Evolutionary conservation across 2,113 vertebrate species (phyloP), one percentile per base, ranked within the genome.

Genomic region (Chamaetylas fuelleborni): DNA sequence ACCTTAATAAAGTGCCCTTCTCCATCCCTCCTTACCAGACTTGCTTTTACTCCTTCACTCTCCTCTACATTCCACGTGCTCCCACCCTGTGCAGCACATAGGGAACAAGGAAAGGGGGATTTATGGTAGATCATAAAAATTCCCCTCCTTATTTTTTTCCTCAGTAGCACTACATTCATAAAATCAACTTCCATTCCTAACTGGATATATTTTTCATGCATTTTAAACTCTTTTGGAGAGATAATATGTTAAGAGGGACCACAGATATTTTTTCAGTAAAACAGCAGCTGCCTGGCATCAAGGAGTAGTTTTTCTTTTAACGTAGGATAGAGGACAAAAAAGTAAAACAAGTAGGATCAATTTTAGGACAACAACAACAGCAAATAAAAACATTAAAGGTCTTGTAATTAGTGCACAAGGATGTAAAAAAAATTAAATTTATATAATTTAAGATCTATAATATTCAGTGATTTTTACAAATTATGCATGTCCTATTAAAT

Each of bases 81-180:
- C 13, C 6, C 2, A n/a, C 19, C 8, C 16, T 6, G 3, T 6
- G 1, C 31, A 77, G 8, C n/a, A 54, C 28, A 64, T 3, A 48
- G 12, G 5, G 6, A 13, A 26, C 12, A 24, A 20, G 33, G 9
- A 56, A 47, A 28, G 5, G 33, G 12, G 12, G 8, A 6, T 8
- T 53, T 73, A 38, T 3, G 4, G 31, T 20, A 60, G 6, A n/a
- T 6, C 12, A 17, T n/a, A 54, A 43, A 11, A 50, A 10, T 58
- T 84, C 5, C 4, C 54, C 40, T 42, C 36, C 26, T 43, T 40
- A 42, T 45, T 2, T 5, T 43, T 60, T 73, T 23, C 9, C 12
- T 76, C 6, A 1, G 3, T 54, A 64, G 3, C 20, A 25, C 53
- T 47, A 64, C 1, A 7, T 60, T 73, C 6, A 38, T 26, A 19